These are phyloP conservation scores for Muscina levida DNA, from an alignment of 2,888 invertebrate species.

Conservation along the genomic window DNA sequence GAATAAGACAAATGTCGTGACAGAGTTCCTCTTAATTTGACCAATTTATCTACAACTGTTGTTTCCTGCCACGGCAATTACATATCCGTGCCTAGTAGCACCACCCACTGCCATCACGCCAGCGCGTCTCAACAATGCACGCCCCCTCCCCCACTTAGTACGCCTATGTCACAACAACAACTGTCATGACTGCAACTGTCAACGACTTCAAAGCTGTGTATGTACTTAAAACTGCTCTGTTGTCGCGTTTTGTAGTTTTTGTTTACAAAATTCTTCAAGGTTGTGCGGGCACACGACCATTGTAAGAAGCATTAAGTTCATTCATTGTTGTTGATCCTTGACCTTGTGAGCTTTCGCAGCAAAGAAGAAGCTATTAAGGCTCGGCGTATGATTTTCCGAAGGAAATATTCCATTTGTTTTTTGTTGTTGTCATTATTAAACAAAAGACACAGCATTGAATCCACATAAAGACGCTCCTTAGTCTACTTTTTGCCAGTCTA, in stretches of 20 bases:
- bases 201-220: conserved; percentile 39
- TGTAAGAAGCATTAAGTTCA: not conserved
- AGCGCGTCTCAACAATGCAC: no score
- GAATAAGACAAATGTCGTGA: no score
- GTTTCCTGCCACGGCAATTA: not conserved
- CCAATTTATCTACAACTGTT: not conserved
- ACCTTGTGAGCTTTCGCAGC: conserved; percentile 56
- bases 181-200: conserved; percentile 36
- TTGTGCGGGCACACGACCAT: not conserved
- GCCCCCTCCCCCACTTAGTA: not conserved
- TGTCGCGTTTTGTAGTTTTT: conserved; percentile 22
- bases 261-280: conserved; percentile 40
- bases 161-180: not conserved
- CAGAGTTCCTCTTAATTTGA: not conserved
- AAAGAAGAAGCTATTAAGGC: conserved; percentile 22
- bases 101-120: not conserved
- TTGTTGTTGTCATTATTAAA: conserved; percentile 32
- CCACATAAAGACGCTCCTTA: not conserved
- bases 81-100: no score
- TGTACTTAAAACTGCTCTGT: conserved; percentile 10
- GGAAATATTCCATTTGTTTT: conserved; percentile 41
- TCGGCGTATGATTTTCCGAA: conserved; percentile 18
- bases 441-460: not conserved
- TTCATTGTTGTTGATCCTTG: conserved; percentile 41
- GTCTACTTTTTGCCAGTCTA: not conserved